These are phyloP conservation scores for Acanthoscelides obtectus DNA, from an alignment of 2,888 invertebrate species.

Conservation along the genomic window DNA sequence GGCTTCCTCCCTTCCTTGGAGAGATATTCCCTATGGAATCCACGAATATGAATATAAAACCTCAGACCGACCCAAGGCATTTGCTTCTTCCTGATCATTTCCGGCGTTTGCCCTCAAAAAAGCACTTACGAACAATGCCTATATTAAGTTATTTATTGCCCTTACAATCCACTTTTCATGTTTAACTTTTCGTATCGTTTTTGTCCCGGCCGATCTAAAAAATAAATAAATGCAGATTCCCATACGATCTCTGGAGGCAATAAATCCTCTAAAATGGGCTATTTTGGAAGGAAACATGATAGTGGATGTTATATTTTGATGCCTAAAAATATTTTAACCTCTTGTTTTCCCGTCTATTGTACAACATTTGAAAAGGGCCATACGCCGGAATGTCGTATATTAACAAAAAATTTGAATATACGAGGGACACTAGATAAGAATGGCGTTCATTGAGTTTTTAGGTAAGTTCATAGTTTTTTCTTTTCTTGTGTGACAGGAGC, in stretches of 20 bases:
- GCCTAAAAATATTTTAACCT: too few relatives aligned
- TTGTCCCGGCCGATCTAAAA: not conserved
- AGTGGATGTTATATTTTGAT: too few relatives aligned
- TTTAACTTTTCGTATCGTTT: not conserved
- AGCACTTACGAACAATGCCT: not conserved
- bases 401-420: too few relatives aligned
- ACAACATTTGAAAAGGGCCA: too few relatives aligned
- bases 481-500: slow-evolving; percentile 63
- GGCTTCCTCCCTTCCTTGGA: not conserved
- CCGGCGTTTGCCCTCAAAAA: not conserved
- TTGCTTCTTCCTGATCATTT: not conserved
- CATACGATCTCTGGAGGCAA: not conserved
- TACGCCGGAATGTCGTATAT: too few relatives aligned
- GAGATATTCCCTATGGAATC: not conserved
- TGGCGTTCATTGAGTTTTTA: too few relatives aligned
- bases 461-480: too few relatives aligned
- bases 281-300: not conserved
- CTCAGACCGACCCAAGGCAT: not conserved
- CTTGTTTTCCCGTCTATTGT: too few relatives aligned
- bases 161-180: not conserved
- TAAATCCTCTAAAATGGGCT: not conserved
- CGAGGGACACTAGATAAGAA: too few relatives aligned
- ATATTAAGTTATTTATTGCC: not conserved
- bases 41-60: not conserved
- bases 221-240: not conserved